Evolutionary conservation across 1,140 invertebrate genomes (phyloP), one percentile per base, ranked within the genome.

Genomic region (Tribolium madens): DNA sequence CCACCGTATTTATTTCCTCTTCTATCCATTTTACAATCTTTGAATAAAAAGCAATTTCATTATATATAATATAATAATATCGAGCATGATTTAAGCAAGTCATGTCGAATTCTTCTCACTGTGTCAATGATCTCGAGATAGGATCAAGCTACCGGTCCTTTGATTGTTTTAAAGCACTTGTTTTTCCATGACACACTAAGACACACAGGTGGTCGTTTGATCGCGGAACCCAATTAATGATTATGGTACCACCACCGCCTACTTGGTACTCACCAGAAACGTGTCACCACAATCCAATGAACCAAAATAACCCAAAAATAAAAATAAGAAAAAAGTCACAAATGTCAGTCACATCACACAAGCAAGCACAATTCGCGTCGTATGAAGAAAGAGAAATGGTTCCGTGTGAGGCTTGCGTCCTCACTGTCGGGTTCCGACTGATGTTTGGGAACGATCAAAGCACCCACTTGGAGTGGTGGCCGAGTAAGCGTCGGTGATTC

Each of bases 81-180:
- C 21, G 5, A 60, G 53, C n/a, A n/a, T n/a, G 5, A 7, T 60
- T 60, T 46, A 13, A 64, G 73, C 60, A 68, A 69, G 75, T 76
- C 75, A 76, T 76, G 69, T 70, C 74, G 60, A 76, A 70, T 76
- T 76, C 74, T 70, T 42, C 26, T 52, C 26, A 73, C 31, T 77
- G 75, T 75, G 76, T 78, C 76, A 78, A 75, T 78, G 76, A 75
- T 78, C 76, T 75, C 75, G 31, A 70, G 76, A 78, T 78, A 78
- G 21, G 53, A 78, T 78, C 76, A 21, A 60, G 76, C 76, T 78
- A 78, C 76, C 76, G 73, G 73, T 70, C 73, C 76, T 75, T 78
- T 64, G 73, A 75, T 75, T 75, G 73, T 75, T 75, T 26, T 78
- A 78, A 78, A 47, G 64, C 70, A 60, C 75, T 78, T 78, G 76